phyloP scores from a whole-genome alignment of 1,140 invertebrate species.

The Drosophila eugracilis region DNA sequence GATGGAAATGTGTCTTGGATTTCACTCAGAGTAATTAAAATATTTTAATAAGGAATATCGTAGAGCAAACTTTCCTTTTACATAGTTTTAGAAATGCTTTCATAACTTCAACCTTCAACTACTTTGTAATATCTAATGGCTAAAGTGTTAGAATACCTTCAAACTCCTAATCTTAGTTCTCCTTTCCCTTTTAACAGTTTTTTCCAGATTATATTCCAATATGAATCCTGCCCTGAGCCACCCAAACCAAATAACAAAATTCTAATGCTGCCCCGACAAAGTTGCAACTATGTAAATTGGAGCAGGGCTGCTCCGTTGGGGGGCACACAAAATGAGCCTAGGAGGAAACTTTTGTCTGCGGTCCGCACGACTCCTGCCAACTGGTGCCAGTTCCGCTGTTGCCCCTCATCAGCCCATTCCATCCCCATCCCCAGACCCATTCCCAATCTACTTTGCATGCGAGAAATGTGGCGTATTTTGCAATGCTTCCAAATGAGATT shows the following conservation, averaged over 20 bases:
- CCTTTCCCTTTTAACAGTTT: too few relatives aligned
- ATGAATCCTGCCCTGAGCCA: constrained; percentile 2
- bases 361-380: constrained; percentile 16
- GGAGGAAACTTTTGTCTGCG: constrained; percentile 29
- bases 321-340: constrained; percentile 44
- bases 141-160: too few relatives aligned
- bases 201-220: not conserved
- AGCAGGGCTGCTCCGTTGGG: not conserved
- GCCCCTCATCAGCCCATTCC: not conserved
- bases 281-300: constrained; percentile 25
- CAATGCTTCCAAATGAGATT: constrained; percentile 61
- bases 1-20: too few relatives aligned
- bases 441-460: constrained; percentile 43
- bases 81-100: too few relatives aligned
- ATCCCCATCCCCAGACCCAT: not conserved
- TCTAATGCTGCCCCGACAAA: constrained; percentile 25
- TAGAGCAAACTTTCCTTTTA: too few relatives aligned
- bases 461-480: constrained; percentile 43
- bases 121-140: too few relatives aligned
- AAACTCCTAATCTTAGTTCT: not conserved
- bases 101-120: too few relatives aligned
- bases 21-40: too few relatives aligned
- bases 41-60: too few relatives aligned
- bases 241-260: constrained; percentile 9
- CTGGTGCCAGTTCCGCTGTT: constrained; percentile 8